phyloP scores from a whole-genome alignment of 1,140 invertebrate genomes.

The Drosophila nannoptera region DNA sequence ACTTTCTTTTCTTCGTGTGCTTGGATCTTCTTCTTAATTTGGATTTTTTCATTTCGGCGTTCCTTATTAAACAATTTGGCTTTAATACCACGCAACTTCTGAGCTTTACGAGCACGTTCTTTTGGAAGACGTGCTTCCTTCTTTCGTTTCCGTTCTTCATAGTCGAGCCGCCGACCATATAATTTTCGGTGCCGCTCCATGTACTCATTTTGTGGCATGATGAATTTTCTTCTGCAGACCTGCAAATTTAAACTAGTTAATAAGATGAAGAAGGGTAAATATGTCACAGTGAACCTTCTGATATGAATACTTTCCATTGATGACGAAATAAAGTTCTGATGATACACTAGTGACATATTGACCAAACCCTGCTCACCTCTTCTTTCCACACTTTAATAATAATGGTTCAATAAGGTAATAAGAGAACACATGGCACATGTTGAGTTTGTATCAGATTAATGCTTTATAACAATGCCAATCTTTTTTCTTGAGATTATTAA shows the following conservation, averaged over 20 bases:
- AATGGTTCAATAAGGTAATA: background rate
- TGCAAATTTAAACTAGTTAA: constrained; percentile 39
- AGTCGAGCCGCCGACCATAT: constrained; percentile 96
- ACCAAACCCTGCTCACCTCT: constrained; percentile 28
- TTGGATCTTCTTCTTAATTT: constrained; percentile 99
- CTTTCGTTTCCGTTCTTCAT: constrained; percentile 98
- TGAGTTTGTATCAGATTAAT: too few relatives aligned
- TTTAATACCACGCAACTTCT: constrained; percentile 95
- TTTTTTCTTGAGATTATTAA: too few relatives aligned
- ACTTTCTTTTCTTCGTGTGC: constrained; percentile 94
- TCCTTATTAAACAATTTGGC: constrained; percentile 99
- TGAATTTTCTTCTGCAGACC: constrained; percentile 22
- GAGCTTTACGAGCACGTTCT: constrained; percentile 92
- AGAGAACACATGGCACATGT: background rate
- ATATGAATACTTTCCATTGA: constrained; percentile 13
- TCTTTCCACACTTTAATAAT: background rate
- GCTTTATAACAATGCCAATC: too few relatives aligned
- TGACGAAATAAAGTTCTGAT: constrained; percentile 17
- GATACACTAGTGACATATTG: constrained; percentile 45
- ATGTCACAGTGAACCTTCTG: constrained; percentile 41
- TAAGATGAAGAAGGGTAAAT: constrained; percentile 11
- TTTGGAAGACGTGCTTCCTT: constrained; percentile 95
- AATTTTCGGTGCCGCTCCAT: constrained; percentile 98
- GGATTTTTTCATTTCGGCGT: constrained; percentile 97
- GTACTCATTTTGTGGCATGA: constrained; percentile 99